These are phyloP conservation scores for Pachydiplax longipennis DNA, from an alignment of 2,888 invertebrate genomes.

Conservation along the genomic window DNA sequence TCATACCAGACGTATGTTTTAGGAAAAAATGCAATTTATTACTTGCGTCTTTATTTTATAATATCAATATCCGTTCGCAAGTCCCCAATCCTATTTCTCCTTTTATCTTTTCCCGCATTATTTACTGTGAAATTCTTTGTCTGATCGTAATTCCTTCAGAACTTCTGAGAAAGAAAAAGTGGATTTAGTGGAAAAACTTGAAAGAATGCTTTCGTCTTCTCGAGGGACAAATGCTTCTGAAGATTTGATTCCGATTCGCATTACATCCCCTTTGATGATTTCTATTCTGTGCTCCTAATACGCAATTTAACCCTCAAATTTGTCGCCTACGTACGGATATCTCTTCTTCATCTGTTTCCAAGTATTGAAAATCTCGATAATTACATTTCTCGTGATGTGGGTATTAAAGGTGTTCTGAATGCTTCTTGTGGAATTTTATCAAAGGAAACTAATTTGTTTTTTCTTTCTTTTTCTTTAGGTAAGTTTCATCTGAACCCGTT, in stretches of 20 bases:
- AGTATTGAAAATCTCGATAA: neutral
- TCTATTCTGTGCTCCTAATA: neutral
- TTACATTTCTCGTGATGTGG: neutral
- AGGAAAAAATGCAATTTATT: too few species aligned
- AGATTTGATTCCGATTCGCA: neutral
- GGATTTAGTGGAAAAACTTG: too few species aligned
- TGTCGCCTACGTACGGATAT: neutral
- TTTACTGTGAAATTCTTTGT: too few species aligned
- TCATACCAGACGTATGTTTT: too few species aligned
- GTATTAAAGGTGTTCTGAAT: too few species aligned
- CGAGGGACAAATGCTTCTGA: neutral
- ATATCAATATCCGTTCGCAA: too few species aligned
- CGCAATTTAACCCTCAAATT: neutral
- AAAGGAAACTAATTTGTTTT: neutral
- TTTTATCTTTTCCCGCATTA: too few species aligned
- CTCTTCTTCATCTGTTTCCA: neutral
- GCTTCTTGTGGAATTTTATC: neutral
- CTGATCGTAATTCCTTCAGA: too few species aligned
- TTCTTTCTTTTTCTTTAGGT: neutral
- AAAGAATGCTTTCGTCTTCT: too few species aligned
- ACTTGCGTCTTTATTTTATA: too few species aligned
- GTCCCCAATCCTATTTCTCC: too few species aligned
- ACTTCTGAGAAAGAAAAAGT: too few species aligned
- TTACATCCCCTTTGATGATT: neutral
- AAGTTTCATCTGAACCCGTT: neutral